Base-by-base conservation (phyloP, 2,888 invertebrate genomes). In the Ctena decussata region DNA sequence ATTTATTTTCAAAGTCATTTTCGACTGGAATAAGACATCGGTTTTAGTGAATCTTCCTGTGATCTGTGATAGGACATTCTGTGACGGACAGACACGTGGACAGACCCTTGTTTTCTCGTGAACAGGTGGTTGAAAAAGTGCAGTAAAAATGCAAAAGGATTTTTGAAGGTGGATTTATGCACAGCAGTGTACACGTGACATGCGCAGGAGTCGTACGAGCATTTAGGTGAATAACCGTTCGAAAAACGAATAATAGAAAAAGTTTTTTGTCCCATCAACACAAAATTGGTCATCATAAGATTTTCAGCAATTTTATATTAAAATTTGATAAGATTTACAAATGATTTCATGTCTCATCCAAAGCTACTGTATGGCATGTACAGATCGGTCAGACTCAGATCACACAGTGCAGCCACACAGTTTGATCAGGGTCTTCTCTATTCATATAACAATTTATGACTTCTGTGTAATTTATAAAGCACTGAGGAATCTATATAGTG, bases 101-200 rank as follows among this genome's bases (percentile, higher is more conserved):
- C 65, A 65, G 65, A 65, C 65, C 32, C 35, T n/a, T 21, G 24
- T 18, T 65, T 35, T 65, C 12, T 11, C 18, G 65, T 35, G 1
- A 65, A 65, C 65, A 65, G 65, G 65, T 65, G 65, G 65, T 35
- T 53, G 18, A 65, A 60, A 65, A 35, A 15, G 65, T 65, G 65
- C 18, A 12, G 27, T 27, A 21, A 21, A 35, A 24, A 32, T 35
- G 35, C 2, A 30, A 35, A 65, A 11, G 65, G 65, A 65, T 65
- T 8, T 35, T 35, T 35, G 35, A 35, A 32, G 21, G 65, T 35
- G 65, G 65, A 65, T 65, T 65, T 65, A 65, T 65, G 65, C 32
- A 65, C 32, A 65, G 5, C 5, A 65, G 65, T 5, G 24, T 65
- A 12, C 18, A 35, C 32, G 65, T 65, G 65, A 65, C 65, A 30